Percentiles rank a stretch among this genome's conserved stretches.
Evolutionary conservation across 2,797 vertebrate genomes (phyloP).

Genomic region (Sebastes oblongus): DNA sequence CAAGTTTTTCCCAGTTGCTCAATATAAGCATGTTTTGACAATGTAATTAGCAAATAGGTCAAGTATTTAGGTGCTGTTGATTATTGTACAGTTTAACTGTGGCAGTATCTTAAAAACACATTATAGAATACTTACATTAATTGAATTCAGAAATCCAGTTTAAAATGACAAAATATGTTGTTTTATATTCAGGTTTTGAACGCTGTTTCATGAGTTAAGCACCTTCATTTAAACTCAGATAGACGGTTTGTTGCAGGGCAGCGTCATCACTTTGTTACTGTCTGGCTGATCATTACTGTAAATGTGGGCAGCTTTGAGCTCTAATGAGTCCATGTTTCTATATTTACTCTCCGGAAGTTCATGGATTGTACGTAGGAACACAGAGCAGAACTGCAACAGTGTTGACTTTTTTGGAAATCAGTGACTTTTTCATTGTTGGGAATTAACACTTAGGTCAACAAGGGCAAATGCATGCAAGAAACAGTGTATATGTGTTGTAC

Average conservation of each 20-base stretch:
- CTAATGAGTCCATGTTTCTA: constrained; percentile 56
- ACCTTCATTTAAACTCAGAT: background rate
- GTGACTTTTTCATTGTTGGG: constrained; percentile 56
- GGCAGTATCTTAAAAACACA: background rate
- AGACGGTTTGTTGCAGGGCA: background rate
- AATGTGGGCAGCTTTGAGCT: constrained; percentile 17
- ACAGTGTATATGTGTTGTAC: background rate
- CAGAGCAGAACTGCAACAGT: background rate
- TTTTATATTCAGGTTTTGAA: background rate
- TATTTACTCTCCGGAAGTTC: constrained; percentile 23
- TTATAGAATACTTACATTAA: background rate
- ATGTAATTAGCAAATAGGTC: background rate
- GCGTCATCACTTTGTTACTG: constrained; percentile 12
- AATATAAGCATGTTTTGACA: too few relatives aligned
- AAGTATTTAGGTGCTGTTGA: background rate
- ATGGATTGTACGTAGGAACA: constrained; percentile 7
- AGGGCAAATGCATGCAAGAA: background rate
- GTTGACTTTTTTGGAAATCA: constrained; percentile 59
- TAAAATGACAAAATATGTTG: background rate
- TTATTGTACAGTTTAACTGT: background rate
- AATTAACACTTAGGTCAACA: constrained; percentile 35
- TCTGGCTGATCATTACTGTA: constrained; percentile 60
- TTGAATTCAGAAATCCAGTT: background rate
- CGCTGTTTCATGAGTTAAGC: background rate
- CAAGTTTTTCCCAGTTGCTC: background rate